A percentile compares a stretch with the other conserved stretches of the same genome.
Evolutionary conservation across 2,113 vertebrate genomes (phyloP).

Genomic region (Heterotilapia buettikoferi): DNA sequence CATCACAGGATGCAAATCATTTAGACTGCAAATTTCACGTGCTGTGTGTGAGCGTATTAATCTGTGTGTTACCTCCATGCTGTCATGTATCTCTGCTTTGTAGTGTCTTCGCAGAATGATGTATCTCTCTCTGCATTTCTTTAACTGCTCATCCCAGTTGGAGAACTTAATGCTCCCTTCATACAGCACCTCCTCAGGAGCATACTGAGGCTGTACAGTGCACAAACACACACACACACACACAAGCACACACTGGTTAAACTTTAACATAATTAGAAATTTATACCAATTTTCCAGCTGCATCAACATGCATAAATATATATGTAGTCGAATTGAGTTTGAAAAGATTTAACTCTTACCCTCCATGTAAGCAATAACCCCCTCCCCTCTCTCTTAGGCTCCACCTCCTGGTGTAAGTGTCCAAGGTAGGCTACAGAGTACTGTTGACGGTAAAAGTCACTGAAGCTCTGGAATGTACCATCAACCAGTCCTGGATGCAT

Average conservation of each 20-base stretch:
- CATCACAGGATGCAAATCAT: neutral
- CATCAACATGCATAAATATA: neutral
- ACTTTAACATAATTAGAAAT: slow-evolving; percentile 21
- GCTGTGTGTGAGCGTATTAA: neutral
- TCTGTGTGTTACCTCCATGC: slow-evolving; percentile 72
- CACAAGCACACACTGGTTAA: slow-evolving; percentile 34
- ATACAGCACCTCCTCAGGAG: slow-evolving; percentile 70
- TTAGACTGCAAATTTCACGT: neutral
- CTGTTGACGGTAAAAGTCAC: slow-evolving; percentile 81
- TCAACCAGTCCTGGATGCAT: slow-evolving; percentile 78
- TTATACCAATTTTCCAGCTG: slow-evolving; percentile 1
- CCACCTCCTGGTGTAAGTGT: slow-evolving; percentile 82
- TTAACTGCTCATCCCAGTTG: slow-evolving; percentile 74
- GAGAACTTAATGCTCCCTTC: slow-evolving; percentile 73
- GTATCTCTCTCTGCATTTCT: slow-evolving; percentile 84
- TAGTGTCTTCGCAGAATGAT: slow-evolving; percentile 76
- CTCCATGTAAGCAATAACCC: slow-evolving; percentile 78
- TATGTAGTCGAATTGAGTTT: neutral
- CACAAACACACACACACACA: slow-evolving; percentile 23
- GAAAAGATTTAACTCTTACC: slow-evolving; percentile 61
- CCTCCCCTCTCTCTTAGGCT: slow-evolving; percentile 75
- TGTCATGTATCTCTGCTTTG: slow-evolving; percentile 83
- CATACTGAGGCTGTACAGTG: slow-evolving; percentile 52
- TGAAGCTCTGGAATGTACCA: slow-evolving; percentile 80
- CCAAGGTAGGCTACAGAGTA: slow-evolving; percentile 77